phyloP scores from a whole-genome alignment of 2,113 vertebrate species.

The Lathamus discolor region DNA sequence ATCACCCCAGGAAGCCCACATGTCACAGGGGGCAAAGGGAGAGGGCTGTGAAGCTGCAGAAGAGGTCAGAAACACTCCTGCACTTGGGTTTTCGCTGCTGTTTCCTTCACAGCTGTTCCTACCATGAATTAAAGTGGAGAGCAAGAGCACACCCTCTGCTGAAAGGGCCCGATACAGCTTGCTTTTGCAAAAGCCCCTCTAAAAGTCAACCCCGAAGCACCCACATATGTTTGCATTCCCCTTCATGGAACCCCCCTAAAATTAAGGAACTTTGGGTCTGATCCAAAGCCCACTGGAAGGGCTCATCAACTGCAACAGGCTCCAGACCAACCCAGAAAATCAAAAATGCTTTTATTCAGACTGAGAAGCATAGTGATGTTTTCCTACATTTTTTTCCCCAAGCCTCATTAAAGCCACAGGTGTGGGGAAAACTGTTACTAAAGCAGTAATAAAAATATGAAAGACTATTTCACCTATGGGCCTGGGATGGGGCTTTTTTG shows the following conservation, averaged over 20 bases:
- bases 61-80: background rate
- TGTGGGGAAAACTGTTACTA: background rate
- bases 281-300: background rate
- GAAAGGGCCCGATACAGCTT: background rate
- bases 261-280: background rate
- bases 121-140: background rate
- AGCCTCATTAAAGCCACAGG: conserved; percentile 34
- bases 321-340: background rate
- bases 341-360: conserved; percentile 4
- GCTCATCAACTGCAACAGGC: background rate
- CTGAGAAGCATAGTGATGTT: background rate
- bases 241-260: background rate
- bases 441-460: conserved; percentile 32
- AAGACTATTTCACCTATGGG: background rate
- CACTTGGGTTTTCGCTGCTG: background rate
- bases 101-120: background rate
- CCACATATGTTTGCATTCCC: background rate
- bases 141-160: background rate
- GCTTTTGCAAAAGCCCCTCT: background rate
- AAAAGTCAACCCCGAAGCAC: background rate
- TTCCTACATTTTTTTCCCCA: background rate
- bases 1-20: background rate
- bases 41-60: background rate
- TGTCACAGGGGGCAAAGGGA: background rate
- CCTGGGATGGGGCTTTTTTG: background rate